Evolutionary conservation across 2,113 vertebrate genomes (phyloP).

Genomic region (Arothron firmamentum): DNA sequence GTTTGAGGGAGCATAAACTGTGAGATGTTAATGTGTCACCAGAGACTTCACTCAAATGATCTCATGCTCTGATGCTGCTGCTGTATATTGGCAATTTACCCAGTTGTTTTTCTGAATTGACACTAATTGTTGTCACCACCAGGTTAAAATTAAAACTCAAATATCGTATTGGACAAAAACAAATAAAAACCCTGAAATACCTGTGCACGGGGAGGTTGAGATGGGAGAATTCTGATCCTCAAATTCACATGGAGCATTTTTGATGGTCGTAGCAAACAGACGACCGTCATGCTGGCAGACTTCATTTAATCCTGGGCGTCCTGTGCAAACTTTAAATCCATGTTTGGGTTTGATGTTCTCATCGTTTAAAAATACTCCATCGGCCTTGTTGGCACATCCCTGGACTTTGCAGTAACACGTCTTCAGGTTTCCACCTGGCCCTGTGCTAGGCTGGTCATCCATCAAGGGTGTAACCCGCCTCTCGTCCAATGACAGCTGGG

Average conservation of each 20-base stretch:
- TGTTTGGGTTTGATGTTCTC: fast-evolving
- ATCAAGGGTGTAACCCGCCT: too few relatives aligned
- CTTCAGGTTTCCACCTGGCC: not conserved
- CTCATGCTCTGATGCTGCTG: too few relatives aligned
- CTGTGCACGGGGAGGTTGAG: not conserved
- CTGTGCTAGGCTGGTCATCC: too few relatives aligned
- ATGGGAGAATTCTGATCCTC: fast-evolving
- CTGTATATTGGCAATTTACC: too few relatives aligned
- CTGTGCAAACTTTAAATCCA: not conserved
- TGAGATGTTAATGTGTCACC: too few relatives aligned
- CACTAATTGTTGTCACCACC: too few relatives aligned
- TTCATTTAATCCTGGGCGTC: not conserved
- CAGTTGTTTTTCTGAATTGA: too few relatives aligned
- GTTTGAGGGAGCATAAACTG: too few relatives aligned
- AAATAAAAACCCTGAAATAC: conserved; percentile 13
- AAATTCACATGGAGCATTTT: not conserved
- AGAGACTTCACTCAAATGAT: too few relatives aligned
- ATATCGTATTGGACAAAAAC: too few relatives aligned
- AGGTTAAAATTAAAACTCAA: too few relatives aligned
- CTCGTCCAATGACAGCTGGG: too few relatives aligned
- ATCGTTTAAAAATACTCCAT: fast-evolving
- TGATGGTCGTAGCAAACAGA: not conserved
- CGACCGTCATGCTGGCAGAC: conserved; percentile 12
- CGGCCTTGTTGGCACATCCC: conserved; percentile 20
- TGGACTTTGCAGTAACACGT: not conserved